phyloP scores from a whole-genome alignment of 2,113 vertebrate genomes.

The Prolemur simus region DNA sequence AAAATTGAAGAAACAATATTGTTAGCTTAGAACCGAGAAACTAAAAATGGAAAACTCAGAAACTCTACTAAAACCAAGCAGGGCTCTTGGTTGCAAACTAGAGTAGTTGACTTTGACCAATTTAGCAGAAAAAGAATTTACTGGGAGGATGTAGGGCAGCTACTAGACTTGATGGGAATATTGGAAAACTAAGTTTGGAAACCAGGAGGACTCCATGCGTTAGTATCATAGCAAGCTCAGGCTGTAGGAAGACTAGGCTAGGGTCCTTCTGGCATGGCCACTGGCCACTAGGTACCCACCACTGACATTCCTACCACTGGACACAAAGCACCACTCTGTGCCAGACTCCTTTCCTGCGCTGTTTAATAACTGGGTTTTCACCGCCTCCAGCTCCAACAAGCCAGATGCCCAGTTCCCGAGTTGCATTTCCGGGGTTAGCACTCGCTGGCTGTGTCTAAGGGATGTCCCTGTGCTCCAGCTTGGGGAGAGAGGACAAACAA shows the following conservation, averaged over 20 bases:
- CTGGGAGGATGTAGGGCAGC: neutral
- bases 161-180: neutral
- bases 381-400: neutral
- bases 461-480: neutral
- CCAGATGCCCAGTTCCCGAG: rapidly evolving
- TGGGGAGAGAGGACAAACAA: neutral
- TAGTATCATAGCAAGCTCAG: neutral
- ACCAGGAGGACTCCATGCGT: neutral
- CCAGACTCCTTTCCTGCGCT: neutral
- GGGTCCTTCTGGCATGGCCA: too few relatives aligned
- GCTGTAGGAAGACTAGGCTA: rapidly evolving
- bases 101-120: neutral
- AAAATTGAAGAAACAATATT: neutral
- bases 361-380: neutral
- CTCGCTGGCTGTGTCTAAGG: neutral
- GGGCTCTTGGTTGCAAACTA: neutral
- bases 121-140: neutral
- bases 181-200: neutral
- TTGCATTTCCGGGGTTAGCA: neutral
- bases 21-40: neutral
- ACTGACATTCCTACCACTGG: neutral
- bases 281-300: neutral
- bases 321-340: neutral
- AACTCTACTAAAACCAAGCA: neutral
- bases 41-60: neutral